A percentile compares a stretch with the other conserved stretches of the same genome.
Conservation (phyloP, 2,797 vertebrate species). For the Taenioides sp. region DNA sequence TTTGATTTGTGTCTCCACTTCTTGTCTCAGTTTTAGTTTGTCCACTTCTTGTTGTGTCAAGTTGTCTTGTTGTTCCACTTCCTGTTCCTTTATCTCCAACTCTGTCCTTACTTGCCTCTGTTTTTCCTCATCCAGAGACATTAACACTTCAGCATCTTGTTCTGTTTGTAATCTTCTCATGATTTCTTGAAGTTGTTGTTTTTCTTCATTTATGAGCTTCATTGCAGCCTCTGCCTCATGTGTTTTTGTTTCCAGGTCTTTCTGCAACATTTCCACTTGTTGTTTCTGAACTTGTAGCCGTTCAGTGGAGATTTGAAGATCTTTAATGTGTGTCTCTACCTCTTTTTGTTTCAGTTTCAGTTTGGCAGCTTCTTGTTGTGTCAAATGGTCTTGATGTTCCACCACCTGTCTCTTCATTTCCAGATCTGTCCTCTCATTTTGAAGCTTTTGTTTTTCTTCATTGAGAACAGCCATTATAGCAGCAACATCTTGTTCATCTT, state of each 20-base stretch:
- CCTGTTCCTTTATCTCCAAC: too few species aligned
- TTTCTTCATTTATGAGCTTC: slow-evolving; percentile 1
- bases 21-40: not conserved
- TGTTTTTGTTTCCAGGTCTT: not conserved
- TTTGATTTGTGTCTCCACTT: not conserved
- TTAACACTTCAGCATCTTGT: not conserved
- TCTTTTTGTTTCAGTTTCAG: not conserved
- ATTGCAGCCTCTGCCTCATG: not conserved
- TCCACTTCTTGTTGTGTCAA: not conserved
- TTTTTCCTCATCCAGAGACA: not conserved
- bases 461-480: not conserved
- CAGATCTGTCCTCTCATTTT: not conserved
- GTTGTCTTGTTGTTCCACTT: not conserved
- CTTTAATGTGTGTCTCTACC: not conserved
- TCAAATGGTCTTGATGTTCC: not conserved
- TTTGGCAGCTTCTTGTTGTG: not conserved
- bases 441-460: not conserved
- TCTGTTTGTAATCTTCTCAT: not conserved
- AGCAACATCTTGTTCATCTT: not conserved
- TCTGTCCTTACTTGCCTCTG: not conserved
- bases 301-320: not conserved
- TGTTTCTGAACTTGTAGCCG: slow-evolving; percentile 1
- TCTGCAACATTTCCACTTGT: not conserved
- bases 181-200: not conserved
- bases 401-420: not conserved